These are phyloP conservation scores for Drosophila limbata DNA, from an alignment of 2,888 invertebrate genomes.

Conservation along the genomic window DNA sequence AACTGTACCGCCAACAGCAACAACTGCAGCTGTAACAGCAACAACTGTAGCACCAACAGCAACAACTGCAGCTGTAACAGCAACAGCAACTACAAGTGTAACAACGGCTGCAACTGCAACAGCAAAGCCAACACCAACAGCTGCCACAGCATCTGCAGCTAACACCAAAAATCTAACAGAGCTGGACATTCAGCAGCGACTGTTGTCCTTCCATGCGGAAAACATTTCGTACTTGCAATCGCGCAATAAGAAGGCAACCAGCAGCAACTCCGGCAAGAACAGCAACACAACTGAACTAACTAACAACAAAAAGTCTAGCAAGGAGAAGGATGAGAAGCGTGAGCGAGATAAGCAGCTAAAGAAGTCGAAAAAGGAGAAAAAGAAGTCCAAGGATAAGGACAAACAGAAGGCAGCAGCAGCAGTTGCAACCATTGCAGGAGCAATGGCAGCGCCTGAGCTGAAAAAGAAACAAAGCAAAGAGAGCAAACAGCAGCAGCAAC, in stretches of 20 bases:
- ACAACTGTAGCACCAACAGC: background rate
- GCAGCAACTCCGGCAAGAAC: slow-evolving; percentile 37
- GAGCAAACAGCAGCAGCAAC: slow-evolving; percentile 26
- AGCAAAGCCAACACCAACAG: slow-evolving; percentile 9
- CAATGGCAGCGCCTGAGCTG: slow-evolving; percentile 26
- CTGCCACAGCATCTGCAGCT: slow-evolving; percentile 10
- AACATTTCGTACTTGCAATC: slow-evolving; percentile 88
- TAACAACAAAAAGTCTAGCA: slow-evolving; percentile 53
- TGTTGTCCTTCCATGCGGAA: slow-evolving; percentile 88
- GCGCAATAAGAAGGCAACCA: slow-evolving; percentile 86
- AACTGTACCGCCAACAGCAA: slow-evolving; percentile 11
- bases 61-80: background rate
- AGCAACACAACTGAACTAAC: slow-evolving; percentile 10
- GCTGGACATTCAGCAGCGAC: slow-evolving; percentile 88
- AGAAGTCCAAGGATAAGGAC: slow-evolving; percentile 68
- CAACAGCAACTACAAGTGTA: background rate
- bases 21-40: slow-evolving; percentile 6
- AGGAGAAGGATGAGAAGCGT: slow-evolving; percentile 64
- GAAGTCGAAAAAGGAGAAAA: slow-evolving; percentile 69
- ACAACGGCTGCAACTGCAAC: too few species aligned
- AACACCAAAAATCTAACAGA: slow-evolving; percentile 83
- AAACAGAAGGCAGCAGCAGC: slow-evolving; percentile 50
- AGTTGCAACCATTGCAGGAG: background rate
- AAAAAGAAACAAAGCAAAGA: slow-evolving; percentile 53
- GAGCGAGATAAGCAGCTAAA: slow-evolving; percentile 62